Evolutionary conservation across 2,797 vertebrate genomes (phyloP), one percentile per base, ranked within the genome.

Genomic region (Molossus alvarezi): DNA sequence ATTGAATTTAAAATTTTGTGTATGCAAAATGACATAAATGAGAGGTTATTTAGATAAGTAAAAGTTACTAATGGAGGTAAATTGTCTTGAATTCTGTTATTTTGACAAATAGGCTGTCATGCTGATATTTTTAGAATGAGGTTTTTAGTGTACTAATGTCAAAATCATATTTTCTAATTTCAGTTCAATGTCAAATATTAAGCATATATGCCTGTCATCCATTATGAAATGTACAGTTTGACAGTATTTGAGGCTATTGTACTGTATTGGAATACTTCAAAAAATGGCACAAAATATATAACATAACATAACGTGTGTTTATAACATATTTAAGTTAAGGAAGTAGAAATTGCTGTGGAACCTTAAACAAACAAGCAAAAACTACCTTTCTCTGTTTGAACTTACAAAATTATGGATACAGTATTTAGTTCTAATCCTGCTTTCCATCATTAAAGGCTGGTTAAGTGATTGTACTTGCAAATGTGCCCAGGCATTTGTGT

Each of bases 161-260:
- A 97, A 93, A 96, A 95, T 84, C n/a, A 58, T 72, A 75, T 97
- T 98, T 98, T 97, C 81, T 62, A 72, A 75, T 97, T 91, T 96
- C 90, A 97, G 13, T 93, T 88, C 21, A 69, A 15, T 77, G 73
- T 90, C 95, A 96, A 0, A 95, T 94, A 97, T 86, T 97, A 90
- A 95, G 27, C 29, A 93, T 94, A 76, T 96, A 90, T 97, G 79
- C 41, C 82, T 90, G 69, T 96, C 72, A 85, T 95, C 1, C 1
- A n/a, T 97, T 97, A 71, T 86, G 88, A 95, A 95, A 93, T 93
- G 72, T n/a, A 80, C 10, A 55, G 29, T 80, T 91, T 82, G 73
- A 82, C 67, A 91, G 45, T 88, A 75, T 82, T 93, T 88, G 67
- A 97, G 55, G 60, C 75, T 67, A 58, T 81, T 58, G 21, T 91